These are phyloP conservation scores for Glomeris maerens DNA, from an alignment of 1,140 invertebrate genomes.

Conservation along the genomic window DNA sequence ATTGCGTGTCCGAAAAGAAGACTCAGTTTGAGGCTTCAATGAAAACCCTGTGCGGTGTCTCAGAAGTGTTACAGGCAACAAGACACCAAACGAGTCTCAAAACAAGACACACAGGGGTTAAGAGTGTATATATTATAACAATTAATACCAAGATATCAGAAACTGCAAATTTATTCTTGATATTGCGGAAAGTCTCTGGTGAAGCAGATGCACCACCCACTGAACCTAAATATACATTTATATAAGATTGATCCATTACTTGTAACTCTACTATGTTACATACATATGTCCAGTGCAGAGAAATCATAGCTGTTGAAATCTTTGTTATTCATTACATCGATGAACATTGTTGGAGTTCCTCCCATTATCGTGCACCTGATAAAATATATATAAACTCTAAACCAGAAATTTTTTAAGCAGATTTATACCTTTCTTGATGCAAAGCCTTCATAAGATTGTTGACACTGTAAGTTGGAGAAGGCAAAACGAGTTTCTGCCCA, in stretches of 20 bases:
- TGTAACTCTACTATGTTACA: not conserved
- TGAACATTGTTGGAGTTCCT: conserved; percentile 43
- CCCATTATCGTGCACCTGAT: conserved; percentile 35
- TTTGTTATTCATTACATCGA: conserved; percentile 35
- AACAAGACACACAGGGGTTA: too few species aligned
- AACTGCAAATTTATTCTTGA: conserved; percentile 27
- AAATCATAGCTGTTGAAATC: conserved; percentile 24
- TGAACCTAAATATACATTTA: too few species aligned
- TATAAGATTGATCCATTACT: too few species aligned
- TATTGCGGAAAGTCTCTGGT: conserved; percentile 13
- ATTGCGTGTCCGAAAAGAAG: too few species aligned
- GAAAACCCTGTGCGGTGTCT: not conserved
- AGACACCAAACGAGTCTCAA: too few species aligned
- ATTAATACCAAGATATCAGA: conserved; percentile 27
- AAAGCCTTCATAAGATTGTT: conserved; percentile 48
- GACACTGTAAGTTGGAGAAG: conserved; percentile 51
- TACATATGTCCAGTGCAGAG: conserved; percentile 25
- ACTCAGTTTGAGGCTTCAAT: too few species aligned
- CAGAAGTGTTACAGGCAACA: too few species aligned
- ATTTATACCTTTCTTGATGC: conserved; percentile 48
- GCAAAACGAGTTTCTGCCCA: conserved; percentile 39
- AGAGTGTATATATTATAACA: not conserved
- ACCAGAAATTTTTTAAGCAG: not conserved
- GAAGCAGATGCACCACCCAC: not conserved
- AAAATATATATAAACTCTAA: not conserved